A percentile compares a stretch with the other conserved stretches of the same genome.
phyloP scores from a whole-genome alignment of 2,888 invertebrate genomes.

The Cinara cedri region DNA sequence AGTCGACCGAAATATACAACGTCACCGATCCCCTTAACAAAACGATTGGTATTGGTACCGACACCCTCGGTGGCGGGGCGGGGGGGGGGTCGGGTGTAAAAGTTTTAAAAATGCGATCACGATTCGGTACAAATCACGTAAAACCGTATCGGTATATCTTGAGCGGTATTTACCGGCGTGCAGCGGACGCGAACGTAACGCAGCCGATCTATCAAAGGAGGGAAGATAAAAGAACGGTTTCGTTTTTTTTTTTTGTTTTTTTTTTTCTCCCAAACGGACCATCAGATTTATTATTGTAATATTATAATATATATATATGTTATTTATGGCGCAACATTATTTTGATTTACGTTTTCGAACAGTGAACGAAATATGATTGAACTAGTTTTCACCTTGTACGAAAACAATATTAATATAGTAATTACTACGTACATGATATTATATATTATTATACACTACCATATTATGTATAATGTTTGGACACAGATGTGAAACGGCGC shows the following conservation, averaged over 20 bases:
- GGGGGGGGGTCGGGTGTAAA: too few relatives aligned
- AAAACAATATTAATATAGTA: constrained; percentile 11
- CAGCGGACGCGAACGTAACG: too few relatives aligned
- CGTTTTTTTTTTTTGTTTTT: neutral
- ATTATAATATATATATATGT: neutral
- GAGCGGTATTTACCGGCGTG: too few relatives aligned
- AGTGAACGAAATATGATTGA: neutral
- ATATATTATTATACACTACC: neutral
- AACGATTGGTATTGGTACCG: too few relatives aligned
- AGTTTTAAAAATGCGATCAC: too few relatives aligned
- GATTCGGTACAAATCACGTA: too few relatives aligned
- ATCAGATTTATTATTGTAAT: neutral
- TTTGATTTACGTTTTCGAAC: constrained; percentile 2
- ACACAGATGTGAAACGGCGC: constrained; percentile 6
- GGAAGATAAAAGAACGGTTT: constrained; percentile 6
- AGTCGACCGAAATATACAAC: too few relatives aligned
- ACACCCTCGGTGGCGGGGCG: too few relatives aligned
- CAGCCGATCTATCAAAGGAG: neutral
- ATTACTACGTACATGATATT: neutral
- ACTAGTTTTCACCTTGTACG: constrained; percentile 39
- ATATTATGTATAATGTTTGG: neutral
- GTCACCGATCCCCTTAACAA: too few relatives aligned
- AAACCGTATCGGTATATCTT: too few relatives aligned
- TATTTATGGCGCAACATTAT: constrained; percentile 3
- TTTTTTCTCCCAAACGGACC: too few relatives aligned